These are phyloP conservation scores for Lithobates sylvaticus DNA, from an alignment of 2,797 vertebrate genomes.

Conservation along the genomic window DNA sequence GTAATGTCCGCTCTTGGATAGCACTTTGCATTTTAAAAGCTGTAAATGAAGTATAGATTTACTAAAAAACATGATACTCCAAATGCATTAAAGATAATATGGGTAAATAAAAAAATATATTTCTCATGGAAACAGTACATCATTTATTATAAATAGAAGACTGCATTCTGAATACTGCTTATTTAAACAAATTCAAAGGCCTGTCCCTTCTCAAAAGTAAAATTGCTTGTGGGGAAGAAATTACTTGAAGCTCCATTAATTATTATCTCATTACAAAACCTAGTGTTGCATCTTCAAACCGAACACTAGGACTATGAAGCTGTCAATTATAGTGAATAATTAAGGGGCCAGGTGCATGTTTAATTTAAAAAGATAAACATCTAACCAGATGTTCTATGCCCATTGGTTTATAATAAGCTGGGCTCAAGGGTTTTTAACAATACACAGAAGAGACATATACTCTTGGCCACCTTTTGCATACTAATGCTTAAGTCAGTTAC, in stretches of 20 bases:
- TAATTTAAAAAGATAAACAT: constrained; percentile 81
- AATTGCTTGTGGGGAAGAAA: constrained; percentile 66
- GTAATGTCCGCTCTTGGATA: no score
- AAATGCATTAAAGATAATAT: neutral
- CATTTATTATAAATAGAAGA: constrained; percentile 11
- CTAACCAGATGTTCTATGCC: constrained; percentile 74
- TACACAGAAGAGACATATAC: constrained; percentile 40
- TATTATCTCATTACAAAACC: constrained; percentile 74
- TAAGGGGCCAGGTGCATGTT: constrained; percentile 76
- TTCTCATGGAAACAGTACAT: neutral
- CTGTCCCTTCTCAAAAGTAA: neutral
- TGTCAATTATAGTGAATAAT: constrained; percentile 79
- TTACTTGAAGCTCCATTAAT: constrained; percentile 72
- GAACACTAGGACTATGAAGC: constrained; percentile 69
- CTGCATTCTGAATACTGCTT: neutral
- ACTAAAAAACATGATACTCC: neutral
- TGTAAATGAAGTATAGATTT: no score
- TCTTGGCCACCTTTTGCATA: constrained; percentile 43
- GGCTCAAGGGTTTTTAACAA: constrained; percentile 67
- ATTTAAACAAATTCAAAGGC: neutral
- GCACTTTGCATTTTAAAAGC: no score
- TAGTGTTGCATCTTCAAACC: constrained; percentile 66
- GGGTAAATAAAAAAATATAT: neutral
- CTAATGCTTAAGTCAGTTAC: constrained; percentile 17
- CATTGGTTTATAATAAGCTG: constrained; percentile 72